Conservation (phyloP, 2,797 vertebrate genomes). For the Podarcis siculus region DNA sequence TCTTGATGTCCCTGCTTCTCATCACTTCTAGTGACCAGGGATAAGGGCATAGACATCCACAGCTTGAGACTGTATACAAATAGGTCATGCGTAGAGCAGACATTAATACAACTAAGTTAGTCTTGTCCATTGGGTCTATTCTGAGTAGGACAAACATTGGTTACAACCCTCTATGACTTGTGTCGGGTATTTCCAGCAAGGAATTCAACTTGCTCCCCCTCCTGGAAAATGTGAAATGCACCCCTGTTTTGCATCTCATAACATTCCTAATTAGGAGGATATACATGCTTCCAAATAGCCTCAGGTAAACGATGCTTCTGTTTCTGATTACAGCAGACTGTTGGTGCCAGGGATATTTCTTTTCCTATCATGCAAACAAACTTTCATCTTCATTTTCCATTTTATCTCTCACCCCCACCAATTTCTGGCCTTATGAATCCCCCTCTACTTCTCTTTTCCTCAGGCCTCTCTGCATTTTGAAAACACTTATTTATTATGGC, state of each 20-base stretch:
- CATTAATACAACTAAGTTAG: too few species aligned
- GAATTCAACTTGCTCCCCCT: neutral
- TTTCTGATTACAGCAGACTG: neutral
- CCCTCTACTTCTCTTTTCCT: neutral
- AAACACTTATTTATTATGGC: conserved; percentile 39
- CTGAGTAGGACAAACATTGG: too few species aligned
- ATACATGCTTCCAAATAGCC: neutral
- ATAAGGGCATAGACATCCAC: neutral
- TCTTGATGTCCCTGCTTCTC: neutral
- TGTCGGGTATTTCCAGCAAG: neutral
- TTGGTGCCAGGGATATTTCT: conserved; percentile 1
- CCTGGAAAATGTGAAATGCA: neutral
- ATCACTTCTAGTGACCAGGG: neutral
- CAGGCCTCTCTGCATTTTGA: neutral
- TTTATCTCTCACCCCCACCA: neutral
- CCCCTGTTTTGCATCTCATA: neutral
- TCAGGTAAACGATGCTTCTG: neutral
- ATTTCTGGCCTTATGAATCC: neutral
- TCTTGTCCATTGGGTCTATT: too few species aligned
- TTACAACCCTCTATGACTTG: neutral
- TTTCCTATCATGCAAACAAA: neutral
- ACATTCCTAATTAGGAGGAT: neutral
- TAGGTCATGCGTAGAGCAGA: too few species aligned
- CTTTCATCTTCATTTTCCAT: neutral
- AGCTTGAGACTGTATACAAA: neutral